Base-by-base conservation (phyloP, 2,888 invertebrate species). In the Habroteleia sp. region DNA sequence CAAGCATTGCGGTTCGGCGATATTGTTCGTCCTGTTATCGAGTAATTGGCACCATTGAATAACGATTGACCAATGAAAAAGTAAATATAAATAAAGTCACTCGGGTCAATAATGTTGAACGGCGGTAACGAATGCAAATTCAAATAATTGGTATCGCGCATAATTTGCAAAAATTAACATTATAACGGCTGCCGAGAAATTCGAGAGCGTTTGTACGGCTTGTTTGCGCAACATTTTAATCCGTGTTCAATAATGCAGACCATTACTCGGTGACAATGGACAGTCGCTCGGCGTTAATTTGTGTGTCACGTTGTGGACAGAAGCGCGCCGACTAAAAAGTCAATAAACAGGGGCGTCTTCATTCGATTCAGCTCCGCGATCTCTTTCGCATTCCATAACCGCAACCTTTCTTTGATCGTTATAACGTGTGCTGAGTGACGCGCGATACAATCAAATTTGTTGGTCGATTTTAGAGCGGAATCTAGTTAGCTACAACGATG, bases 401-500 rank as follows among this genome's bases (percentile, higher is more conserved):
- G 25, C 33, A 25, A 63, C 44, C 17, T 65, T 42, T 42, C 7
- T 50, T 66, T 62, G 69, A 74, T 76, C 62, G 74, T 66, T 72
- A 74, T 76, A 72, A 68, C 46, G 44, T 46, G 56, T 58, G n/a
- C 4, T 13, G 41, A 50, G 35, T 29, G 41, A 58, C 35, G 46
- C 33, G 39, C 31, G 11, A 23, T 31, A 37, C 17, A 74, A 76
- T 73, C 69, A 74, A 76, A 79, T 79, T 77, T 74, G 71, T 68
- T 65, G 58, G 54, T 60, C 66, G 74, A 74, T 76, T 78, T 63
- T 33, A 44, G 41, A 52, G 69, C 54, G 68, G 66, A 74, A 50
- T 52, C 60, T n/a, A 41, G 62, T 66, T 41, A 31, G 48, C 41
- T 17, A 50, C 25, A 44, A 17, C 50, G 48, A 66, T 65, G 52